Evolutionary conservation across 2,113 vertebrate species (phyloP).

Genomic region (Scartelaos histophorus): DNA sequence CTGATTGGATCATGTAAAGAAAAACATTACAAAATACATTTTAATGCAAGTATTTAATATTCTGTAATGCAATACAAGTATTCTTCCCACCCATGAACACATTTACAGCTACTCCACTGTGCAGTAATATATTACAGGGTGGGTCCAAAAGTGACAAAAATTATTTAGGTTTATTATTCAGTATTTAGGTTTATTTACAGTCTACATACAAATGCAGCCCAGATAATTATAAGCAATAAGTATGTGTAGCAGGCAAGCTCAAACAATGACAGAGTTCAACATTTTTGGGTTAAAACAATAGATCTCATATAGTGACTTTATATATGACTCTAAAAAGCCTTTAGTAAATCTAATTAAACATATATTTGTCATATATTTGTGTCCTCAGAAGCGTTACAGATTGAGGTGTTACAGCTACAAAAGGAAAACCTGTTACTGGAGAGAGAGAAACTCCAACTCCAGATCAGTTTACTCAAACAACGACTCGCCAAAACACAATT

Average conservation of each 20-base stretch:
- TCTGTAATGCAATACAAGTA: too few species aligned
- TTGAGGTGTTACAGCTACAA: conserved; percentile 44
- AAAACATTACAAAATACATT: too few species aligned
- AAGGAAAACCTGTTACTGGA: conserved; percentile 54
- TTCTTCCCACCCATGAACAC: too few species aligned
- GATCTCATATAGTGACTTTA: too few species aligned
- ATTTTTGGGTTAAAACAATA: too few species aligned
- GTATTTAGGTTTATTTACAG: not conserved
- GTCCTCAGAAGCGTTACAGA: conserved; percentile 20
- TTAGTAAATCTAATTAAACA: too few species aligned
- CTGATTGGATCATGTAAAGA: too few species aligned
- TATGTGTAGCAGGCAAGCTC: too few species aligned
- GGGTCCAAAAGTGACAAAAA: not conserved
- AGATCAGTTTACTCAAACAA: conserved; percentile 44
- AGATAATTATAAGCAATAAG: not conserved
- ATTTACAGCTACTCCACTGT: not conserved
- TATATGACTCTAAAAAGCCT: too few species aligned
- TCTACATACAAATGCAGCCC: not conserved
- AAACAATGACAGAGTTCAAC: too few species aligned
- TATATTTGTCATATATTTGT: conserved; percentile 2
- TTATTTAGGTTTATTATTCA: conserved; percentile 27
- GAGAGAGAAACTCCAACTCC: conserved; percentile 51
- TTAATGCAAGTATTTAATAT: too few species aligned
- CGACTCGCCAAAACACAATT: not conserved
- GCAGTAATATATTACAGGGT: conserved; percentile 7